Base-by-base conservation (phyloP, 2,888 invertebrate genomes). In the Cheilosia grossa region DNA sequence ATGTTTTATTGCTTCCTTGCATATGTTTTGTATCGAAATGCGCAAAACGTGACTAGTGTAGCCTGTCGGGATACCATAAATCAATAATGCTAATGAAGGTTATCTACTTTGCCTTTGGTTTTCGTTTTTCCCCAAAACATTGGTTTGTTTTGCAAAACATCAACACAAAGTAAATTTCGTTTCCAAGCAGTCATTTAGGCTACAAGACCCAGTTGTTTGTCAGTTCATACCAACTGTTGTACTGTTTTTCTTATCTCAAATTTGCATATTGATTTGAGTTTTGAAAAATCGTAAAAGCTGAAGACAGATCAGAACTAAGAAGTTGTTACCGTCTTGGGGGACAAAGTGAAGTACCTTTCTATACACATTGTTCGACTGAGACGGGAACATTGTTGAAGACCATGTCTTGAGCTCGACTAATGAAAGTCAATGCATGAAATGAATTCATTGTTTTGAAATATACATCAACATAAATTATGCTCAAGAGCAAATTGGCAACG, bases 1-100 rank as follows among this genome's bases (percentile, higher is more conserved):
- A 61, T 81, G 67, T 72, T 75, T 81, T 77, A 85, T 67, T 53
- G 75, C 59, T 61, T 44, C 47, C 64, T 49, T 80, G 73, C 80
- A 80, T 81, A 85, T 80, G 85, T 81, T 85, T 81, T 70, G 75
- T 49, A 75, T 51, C 44, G 66, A 66, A 85, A 70, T 74, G 66
- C 58, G 42, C 30, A 72, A 69, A 70, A 69, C 63, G 67, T 79
- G 83, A 80, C 80, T 80, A 83, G 80, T 83, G 69, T 44, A 40
- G 74, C 69, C 69, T 67, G 59, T 53, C 64, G n/a, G 44, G 49
- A 80, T 64, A 49, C 56, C 19, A 69, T 74, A 83, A 74, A 83
- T 80, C 80, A 80, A 80, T 80, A 80, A 83, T 69, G 83, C 51
- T 80, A 66, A 82, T 72, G 64, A 66, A 72, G 66, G 64, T 49